Evolutionary conservation across 2,888 invertebrate species (phyloP).

Genomic region (Hypolimnas misippus): DNA sequence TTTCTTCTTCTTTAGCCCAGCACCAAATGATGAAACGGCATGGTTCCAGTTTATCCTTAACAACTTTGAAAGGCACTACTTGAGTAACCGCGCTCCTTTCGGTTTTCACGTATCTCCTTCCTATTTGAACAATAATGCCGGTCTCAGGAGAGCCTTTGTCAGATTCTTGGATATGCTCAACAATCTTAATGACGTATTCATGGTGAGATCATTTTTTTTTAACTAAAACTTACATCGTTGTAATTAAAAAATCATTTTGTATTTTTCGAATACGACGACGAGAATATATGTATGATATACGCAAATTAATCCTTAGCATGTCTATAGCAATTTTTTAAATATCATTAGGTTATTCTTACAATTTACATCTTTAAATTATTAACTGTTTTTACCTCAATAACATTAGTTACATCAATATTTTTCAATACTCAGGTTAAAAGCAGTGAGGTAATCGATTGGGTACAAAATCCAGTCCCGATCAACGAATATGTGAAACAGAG

Average conservation of each 20-base stretch:
- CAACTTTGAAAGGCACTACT: constrained; percentile 87
- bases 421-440: constrained; percentile 44
- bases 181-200: constrained; percentile 81
- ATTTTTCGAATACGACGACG: too few species aligned
- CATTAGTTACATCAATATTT: not conserved
- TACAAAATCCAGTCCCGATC: constrained; percentile 77
- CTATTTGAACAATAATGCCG: constrained; percentile 73
- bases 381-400: too few species aligned
- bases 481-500: constrained; percentile 53
- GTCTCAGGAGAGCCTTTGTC: constrained; percentile 74
- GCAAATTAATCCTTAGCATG: too few species aligned
- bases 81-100: constrained; percentile 86
- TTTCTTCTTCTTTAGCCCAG: constrained; percentile 49
- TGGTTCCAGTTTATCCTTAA: constrained; percentile 83
- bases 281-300: too few species aligned
- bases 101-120: constrained; percentile 87
- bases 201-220: constrained; percentile 66
- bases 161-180: constrained; percentile 83
- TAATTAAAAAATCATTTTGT: too few species aligned
- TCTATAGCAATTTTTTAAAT: too few species aligned
- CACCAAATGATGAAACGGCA: constrained; percentile 63
- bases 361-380: too few species aligned
- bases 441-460: constrained; percentile 82
- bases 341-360: too few species aligned
- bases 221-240: too few species aligned